Evolutionary conservation across 2,797 vertebrate genomes (phyloP).

Genomic region (Sparus aurata): DNA sequence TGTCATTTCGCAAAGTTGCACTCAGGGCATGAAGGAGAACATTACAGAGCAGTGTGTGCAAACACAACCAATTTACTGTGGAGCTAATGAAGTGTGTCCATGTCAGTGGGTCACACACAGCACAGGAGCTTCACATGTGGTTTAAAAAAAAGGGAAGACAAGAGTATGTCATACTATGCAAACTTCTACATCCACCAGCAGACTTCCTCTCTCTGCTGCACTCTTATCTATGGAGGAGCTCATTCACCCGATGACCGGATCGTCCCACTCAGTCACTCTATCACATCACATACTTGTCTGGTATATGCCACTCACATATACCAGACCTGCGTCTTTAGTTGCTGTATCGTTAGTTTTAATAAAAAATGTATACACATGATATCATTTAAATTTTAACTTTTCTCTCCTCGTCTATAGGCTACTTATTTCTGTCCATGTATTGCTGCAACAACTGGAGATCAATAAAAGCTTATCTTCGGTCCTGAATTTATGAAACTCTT

Average conservation of each 20-base stretch:
- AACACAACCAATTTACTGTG: not conserved
- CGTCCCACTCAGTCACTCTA: not conserved
- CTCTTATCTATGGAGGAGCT: not conserved
- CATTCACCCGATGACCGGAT: not conserved
- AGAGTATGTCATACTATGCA: conserved; percentile 5
- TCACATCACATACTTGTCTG: not conserved
- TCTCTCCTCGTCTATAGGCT: not conserved
- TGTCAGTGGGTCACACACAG: conserved; percentile 40
- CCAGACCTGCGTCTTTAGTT: not conserved
- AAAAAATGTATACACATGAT: not conserved
- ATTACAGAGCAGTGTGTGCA: not conserved
- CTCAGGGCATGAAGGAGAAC: not conserved
- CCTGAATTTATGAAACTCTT: not conserved
- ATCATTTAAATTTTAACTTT: not conserved
- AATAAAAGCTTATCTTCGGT: not conserved
- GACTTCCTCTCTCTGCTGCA: conserved; percentile 7
- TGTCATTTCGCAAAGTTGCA: not conserved
- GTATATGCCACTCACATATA: not conserved
- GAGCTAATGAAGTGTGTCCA: conserved; percentile 9
- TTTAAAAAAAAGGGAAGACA: conserved; percentile 26
- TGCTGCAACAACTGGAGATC: not conserved
- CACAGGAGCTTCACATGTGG: conserved; percentile 6
- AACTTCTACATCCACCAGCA: conserved; percentile 7
- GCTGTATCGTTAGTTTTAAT: not conserved
- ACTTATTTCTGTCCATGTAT: not conserved